Conservation (phyloP, 2,113 vertebrate genomes). For the Eulemur macaco region DNA sequence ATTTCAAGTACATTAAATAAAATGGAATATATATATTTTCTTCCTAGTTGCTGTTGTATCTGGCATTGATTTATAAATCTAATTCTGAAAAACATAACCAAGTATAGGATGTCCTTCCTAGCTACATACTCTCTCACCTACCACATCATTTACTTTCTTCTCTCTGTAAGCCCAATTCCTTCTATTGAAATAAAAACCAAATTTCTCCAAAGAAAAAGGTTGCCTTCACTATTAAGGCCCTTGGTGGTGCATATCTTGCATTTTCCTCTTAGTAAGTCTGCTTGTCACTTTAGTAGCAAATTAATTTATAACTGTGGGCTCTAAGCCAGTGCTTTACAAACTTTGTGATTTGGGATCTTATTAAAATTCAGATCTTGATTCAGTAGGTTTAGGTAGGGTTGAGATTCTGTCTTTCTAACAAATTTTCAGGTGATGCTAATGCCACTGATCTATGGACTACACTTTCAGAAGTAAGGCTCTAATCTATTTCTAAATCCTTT, state of each 20-base stretch:
- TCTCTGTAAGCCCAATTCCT: neutral
- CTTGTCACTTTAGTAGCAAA: neutral
- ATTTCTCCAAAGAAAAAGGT: neutral
- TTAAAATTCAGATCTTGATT: neutral
- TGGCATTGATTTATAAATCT: neutral
- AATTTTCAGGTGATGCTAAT: neutral
- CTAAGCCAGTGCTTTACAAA: neutral
- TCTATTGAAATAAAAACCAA: neutral
- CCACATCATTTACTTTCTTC: neutral
- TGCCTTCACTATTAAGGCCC: neutral
- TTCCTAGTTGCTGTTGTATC: neutral
- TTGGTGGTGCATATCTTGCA: accelerated
- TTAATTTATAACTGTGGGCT: neutral
- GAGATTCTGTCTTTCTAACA: neutral
- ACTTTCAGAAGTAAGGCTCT: neutral
- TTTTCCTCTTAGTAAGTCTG: neutral
- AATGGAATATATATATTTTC: neutral
- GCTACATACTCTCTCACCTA: neutral
- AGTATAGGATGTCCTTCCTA: neutral
- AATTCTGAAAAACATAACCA: neutral
- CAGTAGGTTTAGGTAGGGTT: neutral
- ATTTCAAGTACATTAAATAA: neutral
- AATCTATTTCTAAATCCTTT: neutral
- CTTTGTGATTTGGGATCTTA: neutral
- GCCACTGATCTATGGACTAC: neutral